Conservation (phyloP, 1,140 invertebrate species). For the Diachasmimorpha longicaudata region DNA sequence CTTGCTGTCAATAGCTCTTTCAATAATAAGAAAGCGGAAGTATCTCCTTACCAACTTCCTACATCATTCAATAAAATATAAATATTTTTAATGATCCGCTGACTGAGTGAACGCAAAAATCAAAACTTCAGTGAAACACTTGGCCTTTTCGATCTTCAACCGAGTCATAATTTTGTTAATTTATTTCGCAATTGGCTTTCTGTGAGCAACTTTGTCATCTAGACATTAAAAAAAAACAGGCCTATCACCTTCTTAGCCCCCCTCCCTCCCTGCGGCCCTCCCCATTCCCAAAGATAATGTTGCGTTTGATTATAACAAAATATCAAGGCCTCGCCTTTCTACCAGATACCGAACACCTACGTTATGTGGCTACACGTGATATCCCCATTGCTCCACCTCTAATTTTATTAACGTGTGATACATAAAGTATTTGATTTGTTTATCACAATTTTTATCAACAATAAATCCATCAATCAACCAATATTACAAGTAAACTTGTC, state of each 20-base stretch:
- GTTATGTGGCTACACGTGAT: conserved; percentile 2
- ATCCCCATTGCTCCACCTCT: conserved; percentile 4
- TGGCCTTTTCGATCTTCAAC: no score
- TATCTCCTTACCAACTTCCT: neutral
- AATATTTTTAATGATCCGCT: neutral
- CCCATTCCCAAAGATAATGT: conserved; percentile 35
- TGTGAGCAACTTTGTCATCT: no score
- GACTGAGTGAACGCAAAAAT: neutral
- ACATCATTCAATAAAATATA: neutral
- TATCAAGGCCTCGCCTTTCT: conserved; percentile 52
- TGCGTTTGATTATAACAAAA: conserved; percentile 48
- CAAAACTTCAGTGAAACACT: neutral
- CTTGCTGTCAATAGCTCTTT: neutral
- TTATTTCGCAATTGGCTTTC: no score
- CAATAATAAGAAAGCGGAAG: neutral
- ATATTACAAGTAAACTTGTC: neutral
- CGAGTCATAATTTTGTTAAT: no score
- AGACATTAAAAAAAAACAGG: no score
- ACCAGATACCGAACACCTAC: conserved; percentile 31
- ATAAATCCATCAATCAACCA: neutral
- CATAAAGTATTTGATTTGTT: neutral
- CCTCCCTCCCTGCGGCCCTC: no score
- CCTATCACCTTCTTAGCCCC: no score
- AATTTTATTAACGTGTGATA: neutral
- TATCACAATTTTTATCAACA: neutral